Evolutionary conservation across 2,888 invertebrate genomes (phyloP).

Genomic region (Eristalinus sepulchralis): DNA sequence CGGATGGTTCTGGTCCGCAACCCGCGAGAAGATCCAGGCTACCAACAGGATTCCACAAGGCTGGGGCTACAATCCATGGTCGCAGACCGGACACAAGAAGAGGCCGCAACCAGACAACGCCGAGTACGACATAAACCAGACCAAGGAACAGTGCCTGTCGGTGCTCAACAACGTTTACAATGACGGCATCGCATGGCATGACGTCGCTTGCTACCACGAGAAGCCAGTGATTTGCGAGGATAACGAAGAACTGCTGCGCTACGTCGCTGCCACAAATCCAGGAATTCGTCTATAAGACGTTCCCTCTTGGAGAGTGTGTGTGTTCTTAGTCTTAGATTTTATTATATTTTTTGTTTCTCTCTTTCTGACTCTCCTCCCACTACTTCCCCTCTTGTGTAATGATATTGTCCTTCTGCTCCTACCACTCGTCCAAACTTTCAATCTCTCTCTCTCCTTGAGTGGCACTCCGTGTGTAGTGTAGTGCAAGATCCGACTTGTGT

Average conservation of each 20-base stretch:
- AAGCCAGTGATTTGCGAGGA: slow-evolving; percentile 96
- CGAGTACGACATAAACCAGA: slow-evolving; percentile 93
- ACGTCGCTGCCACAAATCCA: slow-evolving; percentile 91
- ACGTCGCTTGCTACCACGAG: slow-evolving; percentile 96
- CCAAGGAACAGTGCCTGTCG: slow-evolving; percentile 92
- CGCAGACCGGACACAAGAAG: slow-evolving; percentile 95
- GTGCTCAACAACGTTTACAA: slow-evolving; percentile 95
- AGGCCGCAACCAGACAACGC: slow-evolving; percentile 94
- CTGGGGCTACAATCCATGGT: slow-evolving; percentile 92
- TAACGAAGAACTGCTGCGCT: slow-evolving; percentile 92
- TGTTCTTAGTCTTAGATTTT: slow-evolving; percentile 80
- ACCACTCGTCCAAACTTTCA: neutral
- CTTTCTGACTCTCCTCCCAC: slow-evolving; percentile 51
- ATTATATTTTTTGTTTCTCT: slow-evolving; percentile 73
- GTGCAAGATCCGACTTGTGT: neutral
- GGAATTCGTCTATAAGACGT: slow-evolving; percentile 88
- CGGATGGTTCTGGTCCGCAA: slow-evolving; percentile 97
- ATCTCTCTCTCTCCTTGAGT: neutral
- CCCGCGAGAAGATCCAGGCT: slow-evolving; percentile 91
- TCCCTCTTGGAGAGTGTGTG: slow-evolving; percentile 60
- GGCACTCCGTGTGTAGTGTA: neutral
- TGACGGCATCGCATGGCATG: slow-evolving; percentile 96
- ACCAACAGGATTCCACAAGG: slow-evolving; percentile 86
- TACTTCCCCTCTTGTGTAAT: slow-evolving; percentile 33
- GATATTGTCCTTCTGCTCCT: neutral